Conservation (phyloP, 2,888 invertebrate genomes). For the Scaptomyza tumidula region DNA sequence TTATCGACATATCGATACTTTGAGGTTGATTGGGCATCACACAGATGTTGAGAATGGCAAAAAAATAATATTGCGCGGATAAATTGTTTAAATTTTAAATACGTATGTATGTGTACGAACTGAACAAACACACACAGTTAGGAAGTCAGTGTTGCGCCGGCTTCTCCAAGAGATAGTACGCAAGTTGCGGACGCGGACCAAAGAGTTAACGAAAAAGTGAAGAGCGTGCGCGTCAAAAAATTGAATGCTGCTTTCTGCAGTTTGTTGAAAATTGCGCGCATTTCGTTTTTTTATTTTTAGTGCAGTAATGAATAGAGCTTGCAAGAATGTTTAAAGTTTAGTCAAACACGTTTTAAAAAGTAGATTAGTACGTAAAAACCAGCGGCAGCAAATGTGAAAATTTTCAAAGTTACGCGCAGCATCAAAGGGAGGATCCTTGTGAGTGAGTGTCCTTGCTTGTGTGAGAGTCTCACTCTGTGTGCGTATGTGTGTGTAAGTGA, state of each 20-base stretch:
- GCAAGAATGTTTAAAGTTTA: conserved; percentile 12
- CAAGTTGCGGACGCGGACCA: not conserved
- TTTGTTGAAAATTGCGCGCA: conserved; percentile 26
- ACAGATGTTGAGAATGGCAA: conserved; percentile 8
- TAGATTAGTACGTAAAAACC: conserved; percentile 10
- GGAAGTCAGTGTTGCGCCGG: conserved; percentile 54
- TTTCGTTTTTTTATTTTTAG: conserved; percentile 10
- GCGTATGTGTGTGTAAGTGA: conserved; percentile 12
- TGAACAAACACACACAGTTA: conserved; percentile 20
- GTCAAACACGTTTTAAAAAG: not conserved
- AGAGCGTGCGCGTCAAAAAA: conserved; percentile 39
- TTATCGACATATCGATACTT: conserved; percentile 44
- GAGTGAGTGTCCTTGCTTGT: conserved; percentile 31
- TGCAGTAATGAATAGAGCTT: conserved; percentile 11
- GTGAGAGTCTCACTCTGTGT: not conserved
- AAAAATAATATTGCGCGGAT: conserved; percentile 23
- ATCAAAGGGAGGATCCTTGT: conserved; percentile 64
- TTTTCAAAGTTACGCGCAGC: conserved; percentile 50
- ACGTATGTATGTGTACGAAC: not conserved
- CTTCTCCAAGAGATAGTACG: conserved; percentile 40
- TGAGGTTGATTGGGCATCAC: not conserved
- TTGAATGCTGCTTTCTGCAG: conserved; percentile 16
- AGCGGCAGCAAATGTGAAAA: conserved; percentile 33
- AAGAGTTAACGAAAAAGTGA: not conserved
- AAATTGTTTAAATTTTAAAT: conserved; percentile 40